Conservation (phyloP, 2,113 vertebrate species). For the Lota lota region DNA sequence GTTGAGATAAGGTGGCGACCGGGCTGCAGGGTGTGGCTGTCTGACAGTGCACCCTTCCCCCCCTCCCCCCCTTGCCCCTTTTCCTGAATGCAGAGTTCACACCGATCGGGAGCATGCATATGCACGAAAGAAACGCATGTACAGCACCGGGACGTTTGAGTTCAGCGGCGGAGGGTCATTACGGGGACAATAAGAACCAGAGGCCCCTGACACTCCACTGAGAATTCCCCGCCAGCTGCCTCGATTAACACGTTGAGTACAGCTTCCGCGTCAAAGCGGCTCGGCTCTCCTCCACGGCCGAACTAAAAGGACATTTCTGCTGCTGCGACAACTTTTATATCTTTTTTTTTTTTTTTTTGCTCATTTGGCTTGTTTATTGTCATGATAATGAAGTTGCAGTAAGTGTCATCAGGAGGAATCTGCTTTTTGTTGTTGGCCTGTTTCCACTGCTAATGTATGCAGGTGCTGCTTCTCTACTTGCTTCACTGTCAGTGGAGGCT, state of each 20-base stretch:
- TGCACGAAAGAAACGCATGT: no score
- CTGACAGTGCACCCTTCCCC: no score
- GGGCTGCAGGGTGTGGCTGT: no score
- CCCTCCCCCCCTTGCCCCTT: no score
- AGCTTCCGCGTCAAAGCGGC: constrained; percentile 38
- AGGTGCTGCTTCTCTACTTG: constrained; percentile 51
- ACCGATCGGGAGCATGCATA: no score
- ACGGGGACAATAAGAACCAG: constrained; percentile 27
- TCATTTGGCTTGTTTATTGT: constrained; percentile 70
- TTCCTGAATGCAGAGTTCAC: no score
- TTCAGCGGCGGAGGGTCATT: constrained; percentile 37
- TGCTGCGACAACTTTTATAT: constrained; percentile 40
- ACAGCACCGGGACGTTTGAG: no score
- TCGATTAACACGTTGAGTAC: constrained; percentile 58
- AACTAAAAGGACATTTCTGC: constrained; percentile 31
- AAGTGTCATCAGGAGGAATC: constrained; percentile 67
- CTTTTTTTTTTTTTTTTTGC: constrained; percentile 52
- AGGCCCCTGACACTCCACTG: constrained; percentile 21
- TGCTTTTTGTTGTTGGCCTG: constrained; percentile 52
- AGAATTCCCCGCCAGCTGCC: constrained; percentile 50
- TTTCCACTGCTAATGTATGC: constrained; percentile 65
- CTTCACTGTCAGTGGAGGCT: constrained; percentile 9
- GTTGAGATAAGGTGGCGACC: no score
- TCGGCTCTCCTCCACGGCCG: constrained; percentile 33
- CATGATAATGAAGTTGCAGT: constrained; percentile 69